Percentiles rank a stretch among this genome's conserved stretches.
Conservation (phyloP, 1,140 invertebrate genomes). For the Drosophila kohkoa region DNA sequence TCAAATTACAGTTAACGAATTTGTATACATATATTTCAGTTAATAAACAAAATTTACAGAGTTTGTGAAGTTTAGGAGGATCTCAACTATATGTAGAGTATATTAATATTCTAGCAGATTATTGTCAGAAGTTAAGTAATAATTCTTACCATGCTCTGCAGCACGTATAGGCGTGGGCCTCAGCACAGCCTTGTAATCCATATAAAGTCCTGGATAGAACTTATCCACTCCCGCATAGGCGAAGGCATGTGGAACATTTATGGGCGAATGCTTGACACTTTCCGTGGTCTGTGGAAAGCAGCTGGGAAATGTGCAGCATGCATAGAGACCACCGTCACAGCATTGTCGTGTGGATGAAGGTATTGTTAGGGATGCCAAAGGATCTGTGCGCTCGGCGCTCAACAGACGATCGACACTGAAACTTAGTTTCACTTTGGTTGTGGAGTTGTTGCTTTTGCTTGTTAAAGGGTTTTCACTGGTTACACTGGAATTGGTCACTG, state of each 20-base stretch:
- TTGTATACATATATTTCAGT: too few relatives aligned
- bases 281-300: conserved; percentile 55
- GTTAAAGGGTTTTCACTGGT: conserved; percentile 5
- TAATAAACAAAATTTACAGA: too few relatives aligned
- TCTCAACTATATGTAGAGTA: too few relatives aligned
- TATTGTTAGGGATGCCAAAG: not conserved
- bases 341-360: conserved; percentile 37
- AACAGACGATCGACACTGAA: conserved; percentile 80
- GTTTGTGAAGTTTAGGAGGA: too few relatives aligned
- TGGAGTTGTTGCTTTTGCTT: conserved; percentile 11
- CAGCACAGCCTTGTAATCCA: conserved; percentile 78
- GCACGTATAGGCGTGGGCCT: conserved; percentile 72
- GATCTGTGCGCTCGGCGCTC: conserved; percentile 53
- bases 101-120: too few relatives aligned
- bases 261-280: conserved; percentile 39
- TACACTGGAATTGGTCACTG: conserved; percentile 5
- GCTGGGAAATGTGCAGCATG: conserved; percentile 62
- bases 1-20: too few relatives aligned
- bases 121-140: not conserved
- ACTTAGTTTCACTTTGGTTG: conserved; percentile 79
- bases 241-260: conserved; percentile 24
- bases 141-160: conserved; percentile 66
- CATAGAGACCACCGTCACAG: conserved; percentile 57
- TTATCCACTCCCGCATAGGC: conserved; percentile 59
- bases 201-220: conserved; percentile 62